Evolutionary conservation across 2,797 vertebrate species (phyloP), one percentile per base, ranked within the genome.

Genomic region (Onychomys torridus): DNA sequence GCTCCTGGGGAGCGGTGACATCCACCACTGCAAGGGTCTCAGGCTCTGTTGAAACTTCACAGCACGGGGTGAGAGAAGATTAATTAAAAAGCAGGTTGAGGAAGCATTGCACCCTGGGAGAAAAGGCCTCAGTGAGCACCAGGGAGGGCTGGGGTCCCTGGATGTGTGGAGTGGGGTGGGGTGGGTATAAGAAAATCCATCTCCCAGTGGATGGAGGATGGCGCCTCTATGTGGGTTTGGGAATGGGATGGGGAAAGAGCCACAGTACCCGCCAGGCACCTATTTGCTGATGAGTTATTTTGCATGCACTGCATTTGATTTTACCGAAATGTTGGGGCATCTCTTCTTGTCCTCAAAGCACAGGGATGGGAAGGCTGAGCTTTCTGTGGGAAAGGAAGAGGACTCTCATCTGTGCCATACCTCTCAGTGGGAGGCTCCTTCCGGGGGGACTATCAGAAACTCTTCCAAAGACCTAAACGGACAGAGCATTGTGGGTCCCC

Each of bases 61-160:
- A 3, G 46, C 32, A 6, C 13, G 76, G 40, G 40, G n/a, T 0
- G 13, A 88, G 92, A 82, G 93, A 52, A 83, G 75, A 90, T 55
- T 86, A 94, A 97, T 93, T 83, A 97, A 92, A 69, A 96, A 69
- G 27, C 16, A 4, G 32, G 73, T 34, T 63, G 75, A 34, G 89
- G 93, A 84, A 94, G 84, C 0, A 10, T 43, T 11, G 0, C 59
- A 23, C 69, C 57, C 69, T 79, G 32, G 92, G 78, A 90, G 27
- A 46, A 49, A 52, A 96, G 63, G 83, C 52, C 92, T 79, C 0
- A 0, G 67, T 21, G 5, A 3, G 32, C 52, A 19, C 65, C 3
- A 11, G 14, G 32, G 43, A 73, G 27, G 65, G 69, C 40, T 37
- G 14, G 59, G 55, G 37, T 16, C 43, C 32, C 37, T 0, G 2